Conservation (phyloP, 2,888 invertebrate genomes). For the Cosmopolites sordidus region DNA sequence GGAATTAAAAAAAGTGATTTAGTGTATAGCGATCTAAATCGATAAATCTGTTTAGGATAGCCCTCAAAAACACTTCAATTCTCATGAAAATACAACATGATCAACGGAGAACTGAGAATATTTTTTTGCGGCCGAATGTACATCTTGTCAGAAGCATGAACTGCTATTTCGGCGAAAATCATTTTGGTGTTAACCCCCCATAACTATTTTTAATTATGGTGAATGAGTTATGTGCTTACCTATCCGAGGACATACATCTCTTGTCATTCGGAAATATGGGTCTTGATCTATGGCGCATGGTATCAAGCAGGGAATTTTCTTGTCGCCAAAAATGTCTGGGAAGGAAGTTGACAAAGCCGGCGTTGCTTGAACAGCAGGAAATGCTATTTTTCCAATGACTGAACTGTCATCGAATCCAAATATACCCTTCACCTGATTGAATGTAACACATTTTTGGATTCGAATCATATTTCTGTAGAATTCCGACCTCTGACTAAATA, state of each 20-base stretch:
- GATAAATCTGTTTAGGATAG: too few species aligned
- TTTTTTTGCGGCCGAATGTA: too few species aligned
- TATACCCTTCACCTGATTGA: slow-evolving; percentile 96
- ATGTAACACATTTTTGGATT: slow-evolving; percentile 92
- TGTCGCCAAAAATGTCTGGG: slow-evolving; percentile 82
- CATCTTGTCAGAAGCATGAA: too few species aligned
- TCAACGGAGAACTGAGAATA: too few species aligned
- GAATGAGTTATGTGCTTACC: too few species aligned
- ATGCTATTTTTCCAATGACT: slow-evolving; percentile 93
- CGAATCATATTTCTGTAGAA: slow-evolving; percentile 92
- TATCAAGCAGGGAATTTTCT: slow-evolving; percentile 78
- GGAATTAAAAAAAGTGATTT: too few species aligned
- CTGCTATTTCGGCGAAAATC: too few species aligned
- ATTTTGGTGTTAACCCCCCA: too few species aligned
- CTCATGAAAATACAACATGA: too few species aligned
- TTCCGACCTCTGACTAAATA: slow-evolving; percentile 70
- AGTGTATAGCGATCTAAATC: too few species aligned
- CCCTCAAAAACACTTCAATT: too few species aligned
- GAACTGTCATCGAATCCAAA: slow-evolving; percentile 97
- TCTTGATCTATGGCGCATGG: slow-evolving; percentile 99
- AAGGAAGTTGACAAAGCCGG: slow-evolving; percentile 88
- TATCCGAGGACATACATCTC: slow-evolving; percentile 94
- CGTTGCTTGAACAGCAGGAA: slow-evolving; percentile 95
- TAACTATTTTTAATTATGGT: too few species aligned
- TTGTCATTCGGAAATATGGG: slow-evolving; percentile 97